Conservation (phyloP, 2,888 invertebrate genomes). For the Sarcophaga carnaria region DNA sequence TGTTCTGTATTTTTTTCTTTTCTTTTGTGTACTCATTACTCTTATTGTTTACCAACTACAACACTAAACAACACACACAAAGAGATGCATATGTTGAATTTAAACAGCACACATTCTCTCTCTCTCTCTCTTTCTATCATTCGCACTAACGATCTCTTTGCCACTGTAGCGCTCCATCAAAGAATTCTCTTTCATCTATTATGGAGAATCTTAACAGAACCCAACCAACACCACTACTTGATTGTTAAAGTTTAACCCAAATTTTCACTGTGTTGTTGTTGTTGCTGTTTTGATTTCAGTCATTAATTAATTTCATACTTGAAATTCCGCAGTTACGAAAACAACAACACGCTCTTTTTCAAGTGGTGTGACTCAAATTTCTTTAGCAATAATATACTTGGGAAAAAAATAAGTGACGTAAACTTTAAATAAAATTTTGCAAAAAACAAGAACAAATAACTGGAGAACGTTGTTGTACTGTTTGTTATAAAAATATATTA, state of each 20-base stretch:
- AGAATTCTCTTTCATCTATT: neutral
- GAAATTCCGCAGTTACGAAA: conserved; percentile 12
- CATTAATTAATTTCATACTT: conserved; percentile 23
- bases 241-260: conserved; percentile 2
- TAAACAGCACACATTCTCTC: no score
- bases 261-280: neutral
- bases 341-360: neutral
- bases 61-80: no score
- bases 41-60: no score
- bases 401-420: conserved; percentile 42
- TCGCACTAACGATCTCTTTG: neutral
- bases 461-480: neutral
- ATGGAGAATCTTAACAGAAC: neutral
- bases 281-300: neutral
- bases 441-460: neutral
- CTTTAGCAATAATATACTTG: conserved; percentile 17
- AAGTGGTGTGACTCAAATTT: conserved; percentile 22
- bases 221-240: neutral
- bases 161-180: neutral
- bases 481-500: neutral
- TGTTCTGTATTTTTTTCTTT: neutral
- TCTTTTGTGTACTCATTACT: no score
- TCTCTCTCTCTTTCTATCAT: no score
- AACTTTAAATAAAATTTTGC: conserved; percentile 27
- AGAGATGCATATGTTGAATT: no score